A percentile compares a stretch with the other conserved stretches of the same genome.
Evolutionary conservation across 2,888 invertebrate species (phyloP).

Genomic region (Ormyrus nitidulus): DNA sequence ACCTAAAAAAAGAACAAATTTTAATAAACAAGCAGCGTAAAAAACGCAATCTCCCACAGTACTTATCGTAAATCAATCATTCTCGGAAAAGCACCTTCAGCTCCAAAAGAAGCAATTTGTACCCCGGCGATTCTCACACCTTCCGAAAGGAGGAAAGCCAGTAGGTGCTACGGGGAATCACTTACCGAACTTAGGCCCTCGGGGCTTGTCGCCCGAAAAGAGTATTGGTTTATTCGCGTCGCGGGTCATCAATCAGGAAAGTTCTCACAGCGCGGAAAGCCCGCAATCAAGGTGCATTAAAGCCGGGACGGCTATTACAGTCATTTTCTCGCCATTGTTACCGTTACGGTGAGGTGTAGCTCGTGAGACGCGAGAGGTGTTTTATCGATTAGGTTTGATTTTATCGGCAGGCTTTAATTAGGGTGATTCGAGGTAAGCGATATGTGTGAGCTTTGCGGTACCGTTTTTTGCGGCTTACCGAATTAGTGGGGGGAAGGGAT

Average conservation of each 20-base stretch:
- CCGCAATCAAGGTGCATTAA: slow-evolving; percentile 49
- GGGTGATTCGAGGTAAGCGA: slow-evolving; percentile 35
- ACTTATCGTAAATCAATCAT: too few relatives aligned
- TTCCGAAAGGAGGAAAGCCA: too few relatives aligned
- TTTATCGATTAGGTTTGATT: slow-evolving; percentile 28
- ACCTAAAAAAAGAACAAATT: too few relatives aligned
- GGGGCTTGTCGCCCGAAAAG: not conserved
- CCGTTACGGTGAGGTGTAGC: slow-evolving; percentile 35
- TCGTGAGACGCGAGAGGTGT: slow-evolving; percentile 5
- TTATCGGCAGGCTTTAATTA: slow-evolving; percentile 50
- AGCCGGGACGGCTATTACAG: slow-evolving; percentile 28
- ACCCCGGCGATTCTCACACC: not conserved
- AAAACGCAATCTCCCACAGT: too few relatives aligned
- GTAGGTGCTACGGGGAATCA: too few relatives aligned
- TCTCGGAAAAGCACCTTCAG: too few relatives aligned
- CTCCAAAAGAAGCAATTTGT: not conserved
- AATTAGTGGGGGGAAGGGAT: not conserved
- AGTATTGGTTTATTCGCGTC: slow-evolving; percentile 29
- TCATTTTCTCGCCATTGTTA: slow-evolving; percentile 53
- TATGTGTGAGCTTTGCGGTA: not conserved
- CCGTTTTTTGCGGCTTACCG: slow-evolving; percentile 10
- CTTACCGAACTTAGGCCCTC: too few relatives aligned
- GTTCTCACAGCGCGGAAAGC: slow-evolving; percentile 34
- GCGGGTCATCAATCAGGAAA: slow-evolving; percentile 47
- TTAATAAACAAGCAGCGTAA: too few relatives aligned